Conservation (phyloP, 2,113 vertebrate species). For the Oncorhynchus gorbuscha region DNA sequence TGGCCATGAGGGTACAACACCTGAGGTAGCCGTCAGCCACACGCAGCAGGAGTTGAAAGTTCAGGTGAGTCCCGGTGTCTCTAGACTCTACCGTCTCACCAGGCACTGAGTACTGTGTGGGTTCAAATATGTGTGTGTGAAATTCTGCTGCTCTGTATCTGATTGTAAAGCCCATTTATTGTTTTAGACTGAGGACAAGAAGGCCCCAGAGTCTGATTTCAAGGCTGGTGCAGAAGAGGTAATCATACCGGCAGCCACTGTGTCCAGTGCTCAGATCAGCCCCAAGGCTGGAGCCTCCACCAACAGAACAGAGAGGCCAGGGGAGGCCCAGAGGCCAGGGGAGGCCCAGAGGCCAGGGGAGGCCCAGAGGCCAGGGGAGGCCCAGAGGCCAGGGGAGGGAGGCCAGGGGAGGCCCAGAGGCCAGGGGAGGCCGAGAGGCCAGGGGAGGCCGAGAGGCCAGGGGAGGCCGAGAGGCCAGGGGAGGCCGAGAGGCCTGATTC, state of each 20-base stretch:
- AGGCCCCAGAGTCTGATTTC: neutral
- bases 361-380: slow-evolving; percentile 10
- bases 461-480: slow-evolving; percentile 9
- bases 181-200: neutral
- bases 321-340: slow-evolving; percentile 17
- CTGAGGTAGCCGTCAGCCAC: slow-evolving; percentile 13
- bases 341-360: slow-evolving; percentile 20
- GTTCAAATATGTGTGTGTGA: neutral
- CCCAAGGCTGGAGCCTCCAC: neutral
- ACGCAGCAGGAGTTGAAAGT: slow-evolving; percentile 24
- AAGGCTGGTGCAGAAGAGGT: neutral
- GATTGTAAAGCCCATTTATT: neutral
- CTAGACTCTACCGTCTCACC: neutral
- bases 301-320: neutral
- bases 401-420: neutral
- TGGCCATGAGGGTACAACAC: slow-evolving; percentile 25
- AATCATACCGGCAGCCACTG: neutral
- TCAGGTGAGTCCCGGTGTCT: slow-evolving; percentile 57
- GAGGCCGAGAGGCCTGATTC: slow-evolving; percentile 28
- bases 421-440: slow-evolving; percentile 17
- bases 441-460: slow-evolving; percentile 16
- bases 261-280: neutral
- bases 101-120: neutral
- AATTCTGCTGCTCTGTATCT: neutral
- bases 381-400: slow-evolving; percentile 15